Base-by-base conservation (phyloP, 2,113 vertebrate genomes). In the Lichenostomus cassidix region DNA sequence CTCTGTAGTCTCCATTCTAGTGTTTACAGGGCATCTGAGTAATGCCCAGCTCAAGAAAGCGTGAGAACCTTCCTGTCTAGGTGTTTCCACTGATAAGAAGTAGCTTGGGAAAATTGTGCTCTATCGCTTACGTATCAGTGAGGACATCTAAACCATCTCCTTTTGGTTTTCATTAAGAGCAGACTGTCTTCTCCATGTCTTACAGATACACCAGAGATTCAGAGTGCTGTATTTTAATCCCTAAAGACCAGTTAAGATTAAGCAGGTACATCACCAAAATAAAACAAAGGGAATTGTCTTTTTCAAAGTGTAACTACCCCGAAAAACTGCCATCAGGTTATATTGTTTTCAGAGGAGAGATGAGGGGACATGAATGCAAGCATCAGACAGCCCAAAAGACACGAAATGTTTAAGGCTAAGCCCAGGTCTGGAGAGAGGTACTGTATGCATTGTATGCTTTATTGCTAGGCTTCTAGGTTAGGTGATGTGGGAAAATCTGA, bases 401-500 rank as follows among this genome's bases (percentile, higher is more conserved):
- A 27, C 9, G 8, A 14, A 12, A 25, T 39, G 9, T 63, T 88
- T 83, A 41, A 84, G 86, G 42, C 23, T 9, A 90, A 67, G 33
- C 15, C 63, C 29, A 46, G 58, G 71, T 87, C 23, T 80, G 67
- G 90, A 75, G 20, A 93, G 35, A 83, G 33, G 28, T 50, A 41
- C 71, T 35, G 2, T 21, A 29, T 62, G 31, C 62, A 27, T 21
- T 62, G 9, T 28, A 59, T 71, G 31, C 64, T 94, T 96, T 91
- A 70, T 60, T 91, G 59, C 25, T 84, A 94, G 60, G 31, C 56
- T 96, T 33, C 81, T 88, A 69, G 91, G n/a, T 60, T 89, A 91
- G 63, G 76, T 83, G 41, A 25, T 91, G 83, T 76, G 67, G 79
- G 67, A 97, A 96, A 89, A 92, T 91, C 44, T 92, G 68, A 93